Base-by-base conservation (phyloP, 1,140 invertebrate species). In the Pectinophora gossypiella region DNA sequence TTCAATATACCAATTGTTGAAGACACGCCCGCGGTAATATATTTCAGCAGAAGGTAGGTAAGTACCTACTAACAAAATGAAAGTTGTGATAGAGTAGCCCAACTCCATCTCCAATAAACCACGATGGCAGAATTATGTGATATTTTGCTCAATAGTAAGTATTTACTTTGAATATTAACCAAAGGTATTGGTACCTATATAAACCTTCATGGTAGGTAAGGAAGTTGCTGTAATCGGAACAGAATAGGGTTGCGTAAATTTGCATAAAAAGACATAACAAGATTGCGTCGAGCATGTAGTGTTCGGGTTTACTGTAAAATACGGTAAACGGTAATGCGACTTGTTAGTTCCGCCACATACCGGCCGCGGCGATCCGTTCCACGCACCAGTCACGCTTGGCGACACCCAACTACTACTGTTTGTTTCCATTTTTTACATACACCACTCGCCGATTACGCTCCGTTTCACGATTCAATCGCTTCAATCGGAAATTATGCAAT, bases 281-380 rank as follows among this genome's bases (percentile, higher is more conserved):
- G 27, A 32, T 32, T 32, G 27, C 27, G 27, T 10, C 22, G 22
- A 23, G 22, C 22, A 10, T 4, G 22, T 10, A 23, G 22, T n/a
- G 9, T 32, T 12, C 9, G n/a, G 27, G 27, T n/a, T 32, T 23
- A 23, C 22, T 23, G 22, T 23, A 23, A 10, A 4, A 23, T 27
- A 38, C 73, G 61, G 73, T 78, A 78, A 83, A 75, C 65, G 65
- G 58, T 72, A 76, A 71, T 69, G 63, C 42, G 52, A 52, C 63
- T 69, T 61, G 55, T 83, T 80, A 83, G 75, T 83, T 83, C 76
- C 79, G 73, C 69, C 64, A 78, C 68, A 73, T 77, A 58, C 65
- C 76, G 54, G 56, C 48, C 50, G 50, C 55, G 54, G 42, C 57
- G 68, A 61, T 65, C 58, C 60, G 61, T 48, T 65, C 60, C 59